Evolutionary conservation across 2,113 vertebrate species (phyloP).

Genomic region (Morphnarchus princeps): DNA sequence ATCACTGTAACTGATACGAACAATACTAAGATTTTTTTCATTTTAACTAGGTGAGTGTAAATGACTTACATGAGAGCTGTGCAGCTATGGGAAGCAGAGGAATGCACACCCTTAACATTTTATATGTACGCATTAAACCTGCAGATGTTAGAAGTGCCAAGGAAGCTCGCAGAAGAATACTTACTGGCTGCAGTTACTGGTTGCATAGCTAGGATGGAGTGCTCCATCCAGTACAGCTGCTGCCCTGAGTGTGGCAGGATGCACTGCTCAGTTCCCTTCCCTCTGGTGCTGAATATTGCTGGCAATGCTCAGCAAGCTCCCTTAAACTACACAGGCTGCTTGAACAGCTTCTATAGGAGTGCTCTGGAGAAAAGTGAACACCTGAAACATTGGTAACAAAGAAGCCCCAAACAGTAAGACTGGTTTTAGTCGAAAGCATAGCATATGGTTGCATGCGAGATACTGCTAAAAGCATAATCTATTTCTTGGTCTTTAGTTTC

Average conservation of each 20-base stretch:
- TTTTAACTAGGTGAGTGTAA: neutral
- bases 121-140: neutral
- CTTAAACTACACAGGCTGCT: neutral
- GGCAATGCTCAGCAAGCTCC: neutral
- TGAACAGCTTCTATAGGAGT: neutral
- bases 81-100: neutral
- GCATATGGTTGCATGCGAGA: neutral
- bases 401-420: neutral
- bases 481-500: neutral
- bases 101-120: neutral
- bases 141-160: neutral
- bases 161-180: neutral
- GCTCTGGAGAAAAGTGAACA: neutral
- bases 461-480: neutral
- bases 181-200: neutral
- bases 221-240: neutral
- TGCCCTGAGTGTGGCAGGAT: neutral
- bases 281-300: neutral
- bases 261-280: neutral
- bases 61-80: neutral
- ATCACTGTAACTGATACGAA: neutral
- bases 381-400: neutral
- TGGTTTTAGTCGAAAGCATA: neutral
- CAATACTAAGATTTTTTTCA: neutral
- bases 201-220: neutral